A percentile compares a stretch with the other conserved stretches of the same genome.
Conservation (phyloP, 2,797 vertebrate genomes). For the Enteromius treurensis region DNA sequence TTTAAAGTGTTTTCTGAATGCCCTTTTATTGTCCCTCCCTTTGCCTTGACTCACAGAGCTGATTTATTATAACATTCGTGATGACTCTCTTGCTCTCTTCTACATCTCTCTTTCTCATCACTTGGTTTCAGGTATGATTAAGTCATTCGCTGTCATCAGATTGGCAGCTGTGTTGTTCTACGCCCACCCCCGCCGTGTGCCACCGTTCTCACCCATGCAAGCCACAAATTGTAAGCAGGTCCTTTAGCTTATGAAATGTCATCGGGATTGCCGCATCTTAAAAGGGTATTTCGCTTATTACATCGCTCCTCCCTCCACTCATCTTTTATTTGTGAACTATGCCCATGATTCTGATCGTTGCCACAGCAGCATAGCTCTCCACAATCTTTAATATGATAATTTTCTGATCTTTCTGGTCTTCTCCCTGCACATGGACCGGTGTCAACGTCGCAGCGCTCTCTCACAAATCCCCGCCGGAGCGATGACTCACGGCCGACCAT, state of each 20-base stretch:
- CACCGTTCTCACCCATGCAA: background rate
- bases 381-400: slow-evolving; percentile 49
- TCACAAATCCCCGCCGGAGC: slow-evolving; percentile 11
- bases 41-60: background rate
- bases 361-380: slow-evolving; percentile 2
- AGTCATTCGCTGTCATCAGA: slow-evolving; percentile 14
- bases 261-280: slow-evolving; percentile 40
- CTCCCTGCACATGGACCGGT: slow-evolving; percentile 37
- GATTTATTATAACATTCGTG: slow-evolving; percentile 25
- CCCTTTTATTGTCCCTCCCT: slow-evolving; percentile 15
- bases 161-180: slow-evolving; percentile 19
- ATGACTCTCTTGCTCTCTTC: slow-evolving; percentile 4
- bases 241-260: slow-evolving; percentile 53
- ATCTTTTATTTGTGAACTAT: slow-evolving; percentile 46
- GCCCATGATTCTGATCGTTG: slow-evolving; percentile 3
- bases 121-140: slow-evolving; percentile 17
- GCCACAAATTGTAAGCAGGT: slow-evolving; percentile 45
- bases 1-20: slow-evolving; percentile 42
- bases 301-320: slow-evolving; percentile 27
- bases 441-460: background rate
- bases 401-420: slow-evolving; percentile 62
- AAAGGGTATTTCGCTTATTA: slow-evolving; percentile 42
- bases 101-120: background rate
- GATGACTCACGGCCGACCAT: slow-evolving; percentile 16
- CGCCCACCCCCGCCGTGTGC: background rate